Base-by-base conservation (phyloP, 2,113 vertebrate genomes). In the Xiphophorus couchianus region DNA sequence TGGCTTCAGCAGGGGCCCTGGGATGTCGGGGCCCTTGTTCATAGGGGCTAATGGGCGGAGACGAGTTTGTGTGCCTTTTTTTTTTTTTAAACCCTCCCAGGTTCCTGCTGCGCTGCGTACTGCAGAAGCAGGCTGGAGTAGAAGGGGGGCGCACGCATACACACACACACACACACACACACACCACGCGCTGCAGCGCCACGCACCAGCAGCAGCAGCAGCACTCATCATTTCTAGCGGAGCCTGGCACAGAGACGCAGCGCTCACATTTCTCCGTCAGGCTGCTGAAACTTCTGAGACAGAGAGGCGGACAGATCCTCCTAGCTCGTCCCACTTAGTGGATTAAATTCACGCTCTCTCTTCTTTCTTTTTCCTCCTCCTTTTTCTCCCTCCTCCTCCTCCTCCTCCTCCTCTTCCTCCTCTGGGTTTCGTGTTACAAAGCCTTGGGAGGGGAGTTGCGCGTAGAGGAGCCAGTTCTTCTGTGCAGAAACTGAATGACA, bases 371-470 rank as follows among this genome's bases (percentile, higher is more conserved):
- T 74, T 74, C 72, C 48, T 74, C n/a, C 14, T 37, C n/a, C 61
- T 5, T 69, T 60, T 69, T 66, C 63, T 61, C 61, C 30, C 42
- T 66, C 15, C 71, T 82, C 54, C 72, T 84, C 75, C 71, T 82
- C 54, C 72, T 84, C 75, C 86, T 86, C 84, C 86, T 89, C 82
- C 80, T 81, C 78, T 79, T 83, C 80, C 87, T 86, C 81, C 86
- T 89, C 80, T 78, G 77, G 91, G 91, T 90, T 90, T 94, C 93
- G 82, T 90, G 89, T 94, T 93, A 92, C 91, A 93, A 88, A 92
- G 89, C 87, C 88, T 62, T 67, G 86, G 84, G 85, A 92, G 86
- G 90, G 62, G 88, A 91, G 90, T 92, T 89, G 84, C 77, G 91
- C 80, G 86, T 71, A 90, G 86, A 92, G 79, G 86, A 91, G 78